Evolutionary conservation across 1,140 invertebrate genomes (phyloP).

Genomic region (Penaeus japonicus): DNA sequence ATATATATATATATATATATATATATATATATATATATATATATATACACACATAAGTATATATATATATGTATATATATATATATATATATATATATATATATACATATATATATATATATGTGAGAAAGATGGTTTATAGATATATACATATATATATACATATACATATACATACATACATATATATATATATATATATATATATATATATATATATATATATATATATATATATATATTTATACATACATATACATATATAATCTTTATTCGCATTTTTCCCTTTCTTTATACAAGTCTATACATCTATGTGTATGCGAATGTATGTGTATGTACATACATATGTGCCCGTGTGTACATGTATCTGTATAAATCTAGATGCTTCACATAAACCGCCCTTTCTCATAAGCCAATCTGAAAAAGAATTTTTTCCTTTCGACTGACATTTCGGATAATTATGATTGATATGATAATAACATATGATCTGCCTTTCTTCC

Average conservation of each 20-base stretch:
- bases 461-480: too few relatives aligned
- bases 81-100: slow-evolving; percentile 23
- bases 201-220: slow-evolving; percentile 11
- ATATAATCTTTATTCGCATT: too few relatives aligned
- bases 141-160: background rate
- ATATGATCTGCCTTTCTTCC: too few relatives aligned
- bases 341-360: background rate
- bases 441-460: too few relatives aligned
- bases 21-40: slow-evolving; percentile 28
- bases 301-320: background rate
- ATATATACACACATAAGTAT: background rate
- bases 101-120: slow-evolving; percentile 14
- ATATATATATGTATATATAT: background rate
- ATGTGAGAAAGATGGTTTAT: background rate
- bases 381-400: background rate
- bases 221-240: background rate
- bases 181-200: slow-evolving; percentile 28
- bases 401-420: too few relatives aligned
- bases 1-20: slow-evolving; percentile 27
- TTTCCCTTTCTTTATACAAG: too few relatives aligned
- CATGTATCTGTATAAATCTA: background rate
- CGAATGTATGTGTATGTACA: background rate
- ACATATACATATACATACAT: slow-evolving; percentile 4
- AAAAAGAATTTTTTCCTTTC: too few relatives aligned
- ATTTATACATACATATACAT: background rate